Evolutionary conservation across 2,797 vertebrate species (phyloP).

Genomic region (Chromis chromis): DNA sequence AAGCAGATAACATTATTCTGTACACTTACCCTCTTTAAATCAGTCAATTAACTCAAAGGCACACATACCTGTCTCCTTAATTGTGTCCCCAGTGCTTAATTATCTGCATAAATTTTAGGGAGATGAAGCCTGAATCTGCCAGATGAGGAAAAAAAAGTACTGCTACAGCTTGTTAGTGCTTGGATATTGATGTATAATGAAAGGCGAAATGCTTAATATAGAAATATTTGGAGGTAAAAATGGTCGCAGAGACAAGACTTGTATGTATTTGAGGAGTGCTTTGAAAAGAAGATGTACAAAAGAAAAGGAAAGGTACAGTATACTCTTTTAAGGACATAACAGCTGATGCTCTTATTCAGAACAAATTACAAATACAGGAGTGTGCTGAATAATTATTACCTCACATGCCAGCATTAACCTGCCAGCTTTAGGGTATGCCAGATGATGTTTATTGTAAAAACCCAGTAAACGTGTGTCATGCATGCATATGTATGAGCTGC

Average conservation of each 20-base stretch:
- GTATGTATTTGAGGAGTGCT: slow-evolving; percentile 7
- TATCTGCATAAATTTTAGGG: slow-evolving; percentile 73
- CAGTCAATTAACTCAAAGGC: slow-evolving; percentile 79
- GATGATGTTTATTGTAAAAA: not conserved
- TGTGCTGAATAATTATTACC: not conserved
- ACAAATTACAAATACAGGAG: slow-evolving; percentile 2
- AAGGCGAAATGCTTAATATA: slow-evolving; percentile 34
- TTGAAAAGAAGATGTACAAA: not conserved
- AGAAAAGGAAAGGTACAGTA: not conserved
- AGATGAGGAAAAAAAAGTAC: slow-evolving; percentile 33
- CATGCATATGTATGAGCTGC: not conserved
- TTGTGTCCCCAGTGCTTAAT: slow-evolving; percentile 81
- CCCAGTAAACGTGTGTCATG: not conserved
- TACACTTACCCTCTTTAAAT: slow-evolving; percentile 73
- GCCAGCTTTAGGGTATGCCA: not conserved
- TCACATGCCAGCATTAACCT: slow-evolving; percentile 7
- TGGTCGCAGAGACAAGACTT: slow-evolving; percentile 32
- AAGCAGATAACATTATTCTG: slow-evolving; percentile 69
- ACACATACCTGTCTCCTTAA: slow-evolving; percentile 80
- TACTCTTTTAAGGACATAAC: slow-evolving; percentile 1
- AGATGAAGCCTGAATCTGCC: slow-evolving; percentile 64
- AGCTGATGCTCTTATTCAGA: not conserved
- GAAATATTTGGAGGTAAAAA: slow-evolving; percentile 29
- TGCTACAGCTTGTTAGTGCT: slow-evolving; percentile 55
- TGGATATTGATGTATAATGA: slow-evolving; percentile 61